Conservation (phyloP, 2,888 invertebrate genomes). For the Lydus trimaculatus region DNA sequence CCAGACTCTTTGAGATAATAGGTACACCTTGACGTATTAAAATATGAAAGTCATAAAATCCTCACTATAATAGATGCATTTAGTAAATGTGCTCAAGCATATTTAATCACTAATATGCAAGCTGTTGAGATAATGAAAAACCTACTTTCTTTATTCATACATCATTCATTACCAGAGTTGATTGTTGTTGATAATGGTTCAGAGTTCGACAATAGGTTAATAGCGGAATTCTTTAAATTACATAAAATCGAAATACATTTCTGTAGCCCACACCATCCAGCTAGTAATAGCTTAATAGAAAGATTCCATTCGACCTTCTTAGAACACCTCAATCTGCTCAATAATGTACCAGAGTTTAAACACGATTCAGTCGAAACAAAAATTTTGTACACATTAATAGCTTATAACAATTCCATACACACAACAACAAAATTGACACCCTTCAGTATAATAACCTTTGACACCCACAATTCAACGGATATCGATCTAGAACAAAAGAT, state of each 20-base stretch:
- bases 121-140: conserved; percentile 12
- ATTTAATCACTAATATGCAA: background rate
- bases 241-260: conserved; percentile 15
- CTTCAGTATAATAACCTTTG: conserved; percentile 8
- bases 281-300: conserved; percentile 15
- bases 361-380: too few relatives aligned
- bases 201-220: conserved; percentile 9
- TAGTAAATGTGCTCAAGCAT: conserved; percentile 11
- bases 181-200: conserved; percentile 10
- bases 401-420: too few relatives aligned
- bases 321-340: conserved; percentile 17
- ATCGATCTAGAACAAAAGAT: background rate
- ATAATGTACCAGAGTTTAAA: too few relatives aligned
- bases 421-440: too few relatives aligned
- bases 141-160: conserved; percentile 1
- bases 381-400: too few relatives aligned
- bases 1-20: conserved; percentile 11
- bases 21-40: conserved; percentile 13
- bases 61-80: conserved; percentile 12
- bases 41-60: conserved; percentile 7
- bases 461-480: background rate
- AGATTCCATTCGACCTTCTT: conserved; percentile 14
- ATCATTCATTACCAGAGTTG: background rate
- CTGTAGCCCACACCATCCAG: conserved; percentile 16
- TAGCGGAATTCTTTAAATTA: background rate